phyloP scores from a whole-genome alignment of 2,113 vertebrate genomes.

The Hydrolagus affinis region DNA sequence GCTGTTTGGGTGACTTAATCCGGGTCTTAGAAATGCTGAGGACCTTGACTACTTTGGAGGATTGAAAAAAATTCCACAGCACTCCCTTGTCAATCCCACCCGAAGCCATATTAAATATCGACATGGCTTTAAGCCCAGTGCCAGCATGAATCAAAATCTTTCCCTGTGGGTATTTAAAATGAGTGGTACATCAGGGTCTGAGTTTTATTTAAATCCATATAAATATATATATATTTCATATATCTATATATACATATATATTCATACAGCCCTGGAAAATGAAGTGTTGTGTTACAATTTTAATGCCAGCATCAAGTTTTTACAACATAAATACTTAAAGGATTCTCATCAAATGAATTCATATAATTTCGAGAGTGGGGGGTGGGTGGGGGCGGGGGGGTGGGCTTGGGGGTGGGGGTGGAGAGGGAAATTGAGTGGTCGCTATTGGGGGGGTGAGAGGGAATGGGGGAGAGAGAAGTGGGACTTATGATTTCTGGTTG shows the following conservation, averaged over 20 bases:
- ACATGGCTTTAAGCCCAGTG: neutral
- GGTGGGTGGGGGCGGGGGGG: too few relatives aligned
- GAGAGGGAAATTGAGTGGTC: too few relatives aligned
- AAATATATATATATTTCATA: too few relatives aligned
- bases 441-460: neutral
- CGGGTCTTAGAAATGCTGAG: too few relatives aligned
- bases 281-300: neutral
- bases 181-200: neutral
- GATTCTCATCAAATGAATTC: constrained; percentile 4
- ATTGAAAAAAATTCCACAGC: too few relatives aligned
- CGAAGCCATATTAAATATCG: too few relatives aligned
- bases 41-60: too few relatives aligned
- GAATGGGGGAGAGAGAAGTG: neutral
- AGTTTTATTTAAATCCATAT: neutral
- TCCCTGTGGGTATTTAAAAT: neutral
- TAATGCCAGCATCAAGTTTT: neutral
- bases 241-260: neutral
- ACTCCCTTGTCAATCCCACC: too few relatives aligned
- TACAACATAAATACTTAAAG: constrained; percentile 24
- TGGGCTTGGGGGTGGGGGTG: too few relatives aligned
- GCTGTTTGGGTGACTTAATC: too few relatives aligned
- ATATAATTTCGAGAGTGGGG: neutral
- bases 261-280: neutral
- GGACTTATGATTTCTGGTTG: neutral
- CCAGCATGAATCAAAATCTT: neutral